Conservation (phyloP, 2,113 vertebrate species). For the Stigmatopora argus region DNA sequence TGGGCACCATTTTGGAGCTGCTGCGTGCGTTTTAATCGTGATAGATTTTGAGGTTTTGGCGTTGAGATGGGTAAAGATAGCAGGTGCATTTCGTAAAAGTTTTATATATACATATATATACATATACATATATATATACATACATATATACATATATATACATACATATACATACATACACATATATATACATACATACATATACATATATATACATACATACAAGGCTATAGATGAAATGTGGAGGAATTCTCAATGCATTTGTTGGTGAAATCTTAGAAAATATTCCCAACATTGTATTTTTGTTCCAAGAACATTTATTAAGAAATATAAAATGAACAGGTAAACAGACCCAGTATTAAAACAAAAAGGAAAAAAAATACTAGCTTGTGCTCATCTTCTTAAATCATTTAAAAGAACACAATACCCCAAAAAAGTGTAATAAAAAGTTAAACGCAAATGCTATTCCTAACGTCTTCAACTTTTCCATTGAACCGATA, state of each 20-base stretch:
- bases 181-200: too few species aligned
- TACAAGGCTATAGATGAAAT: slow-evolving; percentile 13
- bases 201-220: too few species aligned
- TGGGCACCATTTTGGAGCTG: slow-evolving; percentile 30
- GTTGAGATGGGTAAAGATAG: neutral
- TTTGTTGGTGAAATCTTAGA: slow-evolving; percentile 32
- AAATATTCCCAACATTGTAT: neutral
- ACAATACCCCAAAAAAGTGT: neutral
- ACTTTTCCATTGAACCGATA: neutral
- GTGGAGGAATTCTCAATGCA: slow-evolving; percentile 20
- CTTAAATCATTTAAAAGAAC: neutral
- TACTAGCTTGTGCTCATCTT: neutral
- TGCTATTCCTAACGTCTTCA: neutral
- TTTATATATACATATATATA: too few species aligned
- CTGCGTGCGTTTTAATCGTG: slow-evolving; percentile 30
- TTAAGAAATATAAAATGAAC: slow-evolving; percentile 13
- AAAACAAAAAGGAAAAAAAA: neutral
- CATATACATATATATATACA: too few species aligned
- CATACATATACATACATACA: too few species aligned
- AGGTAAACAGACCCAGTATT: neutral
- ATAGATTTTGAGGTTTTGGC: neutral
- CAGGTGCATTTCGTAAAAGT: neutral
- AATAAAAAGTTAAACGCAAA: neutral
- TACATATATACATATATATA: too few species aligned
- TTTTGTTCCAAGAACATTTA: slow-evolving; percentile 20